Evolutionary conservation across 2,797 vertebrate species (phyloP).

Genomic region (Leuciscus waleckii): DNA sequence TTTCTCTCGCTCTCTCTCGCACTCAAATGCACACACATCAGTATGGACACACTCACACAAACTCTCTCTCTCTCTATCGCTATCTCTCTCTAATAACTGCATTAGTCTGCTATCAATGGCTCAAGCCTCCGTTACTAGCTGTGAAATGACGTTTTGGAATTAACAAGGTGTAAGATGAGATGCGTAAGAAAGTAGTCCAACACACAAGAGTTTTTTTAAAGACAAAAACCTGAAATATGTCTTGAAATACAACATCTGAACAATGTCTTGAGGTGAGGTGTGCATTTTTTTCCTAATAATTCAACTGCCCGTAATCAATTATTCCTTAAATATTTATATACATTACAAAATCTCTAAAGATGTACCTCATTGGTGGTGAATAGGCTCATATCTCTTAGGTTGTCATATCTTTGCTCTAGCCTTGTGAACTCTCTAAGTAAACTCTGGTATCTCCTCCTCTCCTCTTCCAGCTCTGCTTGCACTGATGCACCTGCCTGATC

Average conservation of each 20-base stretch:
- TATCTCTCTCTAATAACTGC: too few relatives aligned
- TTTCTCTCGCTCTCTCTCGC: too few relatives aligned
- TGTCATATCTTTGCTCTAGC: constrained; percentile 84
- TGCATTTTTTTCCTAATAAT: too few relatives aligned
- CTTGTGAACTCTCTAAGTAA: constrained; percentile 82
- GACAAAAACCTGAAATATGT: neutral
- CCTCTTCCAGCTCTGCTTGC: constrained; percentile 79
- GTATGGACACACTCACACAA: too few relatives aligned
- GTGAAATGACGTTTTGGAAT: neutral
- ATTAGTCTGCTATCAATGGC: neutral
- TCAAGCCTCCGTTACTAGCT: neutral
- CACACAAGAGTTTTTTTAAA: neutral
- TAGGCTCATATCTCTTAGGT: constrained; percentile 80
- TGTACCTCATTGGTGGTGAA: constrained; percentile 58
- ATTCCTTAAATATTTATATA: neutral
- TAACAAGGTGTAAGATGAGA: too few relatives aligned
- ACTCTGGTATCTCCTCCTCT: constrained; percentile 80
- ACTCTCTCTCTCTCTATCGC: too few relatives aligned
- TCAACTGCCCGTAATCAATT: neutral
- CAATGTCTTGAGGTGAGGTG: neutral
- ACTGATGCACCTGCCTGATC: constrained; percentile 66
- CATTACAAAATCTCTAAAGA: neutral
- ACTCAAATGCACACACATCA: too few relatives aligned
- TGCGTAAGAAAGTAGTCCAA: neutral
- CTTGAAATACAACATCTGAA: neutral